These are phyloP conservation scores for Pelvicachromis taeniatus DNA, from an alignment of 2,113 vertebrate species.

Conservation along the genomic window DNA sequence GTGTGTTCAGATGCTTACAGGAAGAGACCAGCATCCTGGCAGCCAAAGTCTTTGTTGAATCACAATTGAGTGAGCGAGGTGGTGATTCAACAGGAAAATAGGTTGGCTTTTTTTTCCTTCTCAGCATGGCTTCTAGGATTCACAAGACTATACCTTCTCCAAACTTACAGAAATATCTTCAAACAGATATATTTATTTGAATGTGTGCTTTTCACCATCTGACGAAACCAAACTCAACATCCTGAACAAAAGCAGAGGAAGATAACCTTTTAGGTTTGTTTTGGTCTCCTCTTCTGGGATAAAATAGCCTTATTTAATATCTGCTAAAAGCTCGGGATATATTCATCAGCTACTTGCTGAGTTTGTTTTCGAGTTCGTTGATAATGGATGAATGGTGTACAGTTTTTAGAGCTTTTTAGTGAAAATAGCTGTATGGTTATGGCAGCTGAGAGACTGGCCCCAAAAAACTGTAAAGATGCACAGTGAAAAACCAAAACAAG, in stretches of 20 bases:
- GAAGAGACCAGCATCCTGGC: constrained; percentile 13
- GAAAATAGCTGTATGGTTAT: neutral
- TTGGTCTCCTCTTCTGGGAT: neutral
- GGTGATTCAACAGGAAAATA: constrained; percentile 17
- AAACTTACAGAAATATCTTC: neutral
- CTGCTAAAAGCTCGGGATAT: neutral
- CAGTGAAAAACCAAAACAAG: neutral
- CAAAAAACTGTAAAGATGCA: neutral
- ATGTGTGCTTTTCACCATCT: neutral
- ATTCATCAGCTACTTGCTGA: neutral
- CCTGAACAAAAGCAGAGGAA: neutral
- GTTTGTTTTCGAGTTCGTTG: neutral
- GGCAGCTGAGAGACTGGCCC: neutral
- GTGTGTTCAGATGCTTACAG: constrained; percentile 4
- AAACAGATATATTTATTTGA: neutral
- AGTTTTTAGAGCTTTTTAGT: neutral
- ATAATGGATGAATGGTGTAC: neutral
- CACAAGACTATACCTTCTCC: neutral
- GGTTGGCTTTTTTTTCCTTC: neutral
- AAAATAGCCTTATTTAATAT: neutral
- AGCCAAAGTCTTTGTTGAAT: constrained; percentile 18
- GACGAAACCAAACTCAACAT: neutral
- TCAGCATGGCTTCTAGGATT: neutral
- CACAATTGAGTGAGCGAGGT: neutral
- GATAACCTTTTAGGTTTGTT: neutral